Evolutionary conservation across 64 coral and sea anemone species (phyloP), one percentile per base, ranked within the genome.

Genomic region (Montipora cactus): DNA sequence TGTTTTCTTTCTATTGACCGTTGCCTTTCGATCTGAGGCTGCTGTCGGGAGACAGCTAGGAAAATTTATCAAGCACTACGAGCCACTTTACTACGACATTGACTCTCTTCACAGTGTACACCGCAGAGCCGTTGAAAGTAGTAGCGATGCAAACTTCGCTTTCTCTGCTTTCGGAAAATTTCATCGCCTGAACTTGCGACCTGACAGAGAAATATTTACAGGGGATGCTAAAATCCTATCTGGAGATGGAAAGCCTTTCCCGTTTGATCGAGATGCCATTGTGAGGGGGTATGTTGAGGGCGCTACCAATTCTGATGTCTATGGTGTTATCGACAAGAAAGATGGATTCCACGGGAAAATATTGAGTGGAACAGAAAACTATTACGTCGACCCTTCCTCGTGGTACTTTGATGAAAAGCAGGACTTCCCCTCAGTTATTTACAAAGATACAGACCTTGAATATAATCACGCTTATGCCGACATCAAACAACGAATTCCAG

Each of bases 341-440:
- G 81, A 99, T 61, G 98, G 98, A 15, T 96, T 99, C 70, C 95
- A 92, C 8, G 98, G 98, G 51, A 99, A 96, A 86, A 99, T 99
- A 61, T 83, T 78, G 10, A 95, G 90, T 37, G 81, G 66, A 52
- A 79, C 69, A 19, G 92, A 89, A 12, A 92, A 88, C 69, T 99
- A 87, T 76, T 99, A 96, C 46, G 82, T 99, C 23, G 98, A 99
- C 21, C 92, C 91, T 20, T 86, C 95, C 18, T 89, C 91, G 13
- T 77, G 90, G 79, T 99, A 99, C 87, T 89, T 95, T 62, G 87
- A 93, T 13, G 81, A 92, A 22, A 83, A 92, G 51, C 61, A 79
- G 66, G 67, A 77, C 23, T 96, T 96, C 77, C 98, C 96, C 74
- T 99, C 98, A 21, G 95, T 99, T 8, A 99, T 99, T 19, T 99